These are phyloP conservation scores for Agrypnia vestita DNA, from an alignment of 1,140 invertebrate species.

Conservation along the genomic window DNA sequence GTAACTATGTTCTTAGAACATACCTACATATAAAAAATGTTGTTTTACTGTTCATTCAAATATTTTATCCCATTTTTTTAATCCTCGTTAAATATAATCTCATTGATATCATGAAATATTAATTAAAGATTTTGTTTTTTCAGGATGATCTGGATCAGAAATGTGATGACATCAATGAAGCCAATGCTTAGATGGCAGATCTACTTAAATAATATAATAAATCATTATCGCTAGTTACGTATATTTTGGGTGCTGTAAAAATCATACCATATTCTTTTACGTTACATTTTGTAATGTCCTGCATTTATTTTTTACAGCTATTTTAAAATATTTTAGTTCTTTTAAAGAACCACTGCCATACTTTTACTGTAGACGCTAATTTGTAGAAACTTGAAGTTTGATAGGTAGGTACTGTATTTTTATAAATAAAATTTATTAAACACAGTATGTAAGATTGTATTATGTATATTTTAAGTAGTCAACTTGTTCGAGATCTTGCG, in stretches of 20 bases:
- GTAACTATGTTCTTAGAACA: too few species aligned
- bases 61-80: too few species aligned
- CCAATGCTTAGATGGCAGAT: constrained; percentile 1
- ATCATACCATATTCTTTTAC: neutral
- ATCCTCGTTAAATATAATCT: too few species aligned
- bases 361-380: too few species aligned
- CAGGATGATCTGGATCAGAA: constrained; percentile 70
- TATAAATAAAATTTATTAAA: too few species aligned
- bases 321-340: neutral
- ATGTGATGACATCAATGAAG: constrained; percentile 63
- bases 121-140: constrained; percentile 47
- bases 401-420: too few species aligned
- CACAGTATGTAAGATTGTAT: too few species aligned
- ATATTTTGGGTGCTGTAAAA: neutral
- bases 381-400: too few species aligned
- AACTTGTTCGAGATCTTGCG: too few species aligned
- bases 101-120: neutral
- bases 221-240: neutral
- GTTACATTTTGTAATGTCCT: neutral
- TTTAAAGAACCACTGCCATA: neutral
- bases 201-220: constrained; percentile 15
- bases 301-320: neutral
- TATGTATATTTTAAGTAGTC: too few species aligned
- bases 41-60: too few species aligned
- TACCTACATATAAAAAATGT: too few species aligned